Conservation (phyloP, 2,797 vertebrate genomes). For the Lateolabrax maculatus region DNA sequence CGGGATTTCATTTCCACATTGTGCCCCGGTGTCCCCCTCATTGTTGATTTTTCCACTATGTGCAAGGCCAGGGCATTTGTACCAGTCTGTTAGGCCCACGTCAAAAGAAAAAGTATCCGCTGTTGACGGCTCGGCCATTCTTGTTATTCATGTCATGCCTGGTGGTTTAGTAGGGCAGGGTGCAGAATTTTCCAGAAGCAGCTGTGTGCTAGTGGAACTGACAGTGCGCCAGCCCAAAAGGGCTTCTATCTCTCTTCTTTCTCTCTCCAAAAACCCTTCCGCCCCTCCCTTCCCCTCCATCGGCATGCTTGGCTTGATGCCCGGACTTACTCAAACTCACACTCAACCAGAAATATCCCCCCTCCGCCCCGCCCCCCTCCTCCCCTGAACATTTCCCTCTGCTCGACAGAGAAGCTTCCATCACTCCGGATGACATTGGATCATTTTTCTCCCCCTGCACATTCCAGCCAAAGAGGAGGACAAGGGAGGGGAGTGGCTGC, state of each 20-base stretch:
- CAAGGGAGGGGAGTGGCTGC: constrained; percentile 76
- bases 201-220: constrained; percentile 91
- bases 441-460: constrained; percentile 85
- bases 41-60: constrained; percentile 84
- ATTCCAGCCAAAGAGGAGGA: constrained; percentile 83
- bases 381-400: constrained; percentile 86
- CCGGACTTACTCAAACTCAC: constrained; percentile 90
- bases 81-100: constrained; percentile 78
- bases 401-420: constrained; percentile 92
- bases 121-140: constrained; percentile 76
- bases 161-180: constrained; percentile 90
- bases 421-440: constrained; percentile 89
- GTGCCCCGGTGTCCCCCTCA: constrained; percentile 78
- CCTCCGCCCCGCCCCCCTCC: constrained; percentile 50
- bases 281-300: constrained; percentile 68
- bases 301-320: constrained; percentile 89
- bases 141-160: constrained; percentile 90
- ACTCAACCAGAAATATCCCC: constrained; percentile 86
- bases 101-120: constrained; percentile 81
- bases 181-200: constrained; percentile 97
- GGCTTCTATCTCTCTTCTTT: constrained; percentile 75
- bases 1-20: constrained; percentile 82
- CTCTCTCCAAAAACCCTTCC: constrained; percentile 52
- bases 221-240: constrained; percentile 89
- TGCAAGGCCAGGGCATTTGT: constrained; percentile 82